Conservation (phyloP, 2,888 invertebrate species). For the Eledona agricola region DNA sequence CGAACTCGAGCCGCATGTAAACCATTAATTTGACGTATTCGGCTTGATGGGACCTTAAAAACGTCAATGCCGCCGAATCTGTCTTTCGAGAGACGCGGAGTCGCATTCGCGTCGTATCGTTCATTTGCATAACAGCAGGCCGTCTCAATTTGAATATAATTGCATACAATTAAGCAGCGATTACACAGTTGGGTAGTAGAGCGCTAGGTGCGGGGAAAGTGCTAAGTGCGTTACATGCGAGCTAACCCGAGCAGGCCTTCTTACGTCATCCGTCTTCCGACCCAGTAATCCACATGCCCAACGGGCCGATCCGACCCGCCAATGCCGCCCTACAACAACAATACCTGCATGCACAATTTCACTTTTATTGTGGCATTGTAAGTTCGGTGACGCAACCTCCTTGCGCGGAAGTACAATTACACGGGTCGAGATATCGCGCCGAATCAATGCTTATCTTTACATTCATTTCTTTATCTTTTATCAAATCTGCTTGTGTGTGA, state of each 20-base stretch:
- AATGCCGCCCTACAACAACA: slow-evolving; percentile 43
- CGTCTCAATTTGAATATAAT: slow-evolving; percentile 60
- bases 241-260: slow-evolving; percentile 48
- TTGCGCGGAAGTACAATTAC: slow-evolving; percentile 43
- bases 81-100: slow-evolving; percentile 7
- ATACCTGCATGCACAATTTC: slow-evolving; percentile 54
- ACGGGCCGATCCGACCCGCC: slow-evolving; percentile 50
- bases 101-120: slow-evolving; percentile 26
- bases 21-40: too few species aligned
- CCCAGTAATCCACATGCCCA: slow-evolving; percentile 60
- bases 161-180: slow-evolving; percentile 60
- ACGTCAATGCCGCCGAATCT: too few species aligned
- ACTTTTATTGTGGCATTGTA: slow-evolving; percentile 55
- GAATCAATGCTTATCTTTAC: slow-evolving; percentile 26
- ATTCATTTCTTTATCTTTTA: too few species aligned
- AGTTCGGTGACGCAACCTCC: slow-evolving; percentile 34
- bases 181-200: slow-evolving; percentile 61
- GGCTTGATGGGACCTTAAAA: too few species aligned
- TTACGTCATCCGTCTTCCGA: slow-evolving; percentile 57
- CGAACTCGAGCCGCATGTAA: too few species aligned
- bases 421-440: slow-evolving; percentile 38
- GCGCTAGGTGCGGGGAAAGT: slow-evolving; percentile 56
- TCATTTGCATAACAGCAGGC: slow-evolving; percentile 57
- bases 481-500: too few species aligned
- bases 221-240: slow-evolving; percentile 56